A percentile compares a stretch with the other conserved stretches of the same genome.
Evolutionary conservation across 2,797 vertebrate species (phyloP).

Genomic region (Crocodylus rhombifer): DNA sequence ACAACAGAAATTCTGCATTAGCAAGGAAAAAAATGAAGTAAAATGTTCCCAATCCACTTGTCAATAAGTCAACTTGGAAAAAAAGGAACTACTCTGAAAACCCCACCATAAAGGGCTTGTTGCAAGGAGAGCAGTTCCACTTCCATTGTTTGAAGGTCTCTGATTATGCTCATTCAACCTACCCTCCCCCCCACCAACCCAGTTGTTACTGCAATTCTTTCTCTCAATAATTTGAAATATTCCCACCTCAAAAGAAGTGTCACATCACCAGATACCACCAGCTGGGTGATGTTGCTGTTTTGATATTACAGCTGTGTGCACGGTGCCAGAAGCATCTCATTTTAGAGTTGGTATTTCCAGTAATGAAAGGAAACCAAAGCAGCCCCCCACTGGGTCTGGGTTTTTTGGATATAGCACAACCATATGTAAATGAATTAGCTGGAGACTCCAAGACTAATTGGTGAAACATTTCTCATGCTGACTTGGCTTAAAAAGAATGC

Average conservation of each 20-base stretch:
- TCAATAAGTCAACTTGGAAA: background rate
- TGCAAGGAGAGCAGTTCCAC: background rate
- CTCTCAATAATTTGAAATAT: background rate
- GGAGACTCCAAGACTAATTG: constrained; percentile 70
- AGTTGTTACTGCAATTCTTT: background rate
- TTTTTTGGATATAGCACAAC: constrained; percentile 61
- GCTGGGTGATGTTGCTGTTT: constrained; percentile 28
- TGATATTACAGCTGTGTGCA: constrained; percentile 28
- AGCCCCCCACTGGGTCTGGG: constrained; percentile 45
- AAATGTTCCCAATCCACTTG: background rate
- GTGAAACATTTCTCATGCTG: constrained; percentile 70
- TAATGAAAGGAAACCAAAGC: constrained; percentile 56
- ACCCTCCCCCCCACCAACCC: accelerated
- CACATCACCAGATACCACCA: constrained; percentile 37
- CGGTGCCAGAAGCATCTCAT: constrained; percentile 63
- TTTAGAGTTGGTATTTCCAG: constrained; percentile 64
- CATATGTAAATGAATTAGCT: constrained; percentile 70
- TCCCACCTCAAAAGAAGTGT: background rate
- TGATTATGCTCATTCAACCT: constrained; percentile 22
- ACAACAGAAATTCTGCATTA: too few relatives aligned
- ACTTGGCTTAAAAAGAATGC: constrained; percentile 67
- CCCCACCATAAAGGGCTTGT: background rate
- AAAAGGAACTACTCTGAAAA: background rate
- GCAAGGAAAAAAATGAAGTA: too few relatives aligned
- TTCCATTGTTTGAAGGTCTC: background rate